Evolutionary conservation across 1,140 invertebrate genomes (phyloP).

Genomic region (Venustaconcha ellipsiformis): DNA sequence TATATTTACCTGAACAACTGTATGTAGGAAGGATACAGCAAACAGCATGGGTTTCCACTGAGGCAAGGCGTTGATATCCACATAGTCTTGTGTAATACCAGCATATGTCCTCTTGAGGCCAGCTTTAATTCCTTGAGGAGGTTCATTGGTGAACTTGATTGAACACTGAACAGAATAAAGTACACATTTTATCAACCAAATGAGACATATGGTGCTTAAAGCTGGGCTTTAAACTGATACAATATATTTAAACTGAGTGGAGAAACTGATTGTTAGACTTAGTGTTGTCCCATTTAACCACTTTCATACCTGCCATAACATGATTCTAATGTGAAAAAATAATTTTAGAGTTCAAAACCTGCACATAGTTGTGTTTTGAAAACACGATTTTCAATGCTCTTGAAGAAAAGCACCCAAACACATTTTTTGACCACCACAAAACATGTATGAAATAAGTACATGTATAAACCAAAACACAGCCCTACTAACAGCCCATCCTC

Average conservation of each 20-base stretch:
- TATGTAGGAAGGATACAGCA: conserved; percentile 87
- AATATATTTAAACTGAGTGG: not conserved
- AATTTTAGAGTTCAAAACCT: too few species aligned
- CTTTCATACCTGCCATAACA: too few species aligned
- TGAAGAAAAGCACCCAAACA: too few species aligned
- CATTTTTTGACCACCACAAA: too few species aligned
- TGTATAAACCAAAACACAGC: too few species aligned
- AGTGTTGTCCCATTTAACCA: too few species aligned
- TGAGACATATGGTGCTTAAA: not conserved
- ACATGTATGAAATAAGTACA: too few species aligned
- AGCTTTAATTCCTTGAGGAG: conserved; percentile 68
- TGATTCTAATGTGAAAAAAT: too few species aligned
- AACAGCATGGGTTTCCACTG: conserved; percentile 95
- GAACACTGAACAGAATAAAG: conserved; percentile 45
- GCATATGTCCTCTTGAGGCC: conserved; percentile 67
- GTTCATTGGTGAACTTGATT: conserved; percentile 69
- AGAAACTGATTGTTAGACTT: too few species aligned
- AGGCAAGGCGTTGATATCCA: conserved; percentile 57
- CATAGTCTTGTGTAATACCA: conserved; percentile 59
- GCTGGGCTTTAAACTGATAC: not conserved
- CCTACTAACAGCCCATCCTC: too few species aligned
- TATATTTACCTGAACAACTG: conserved; percentile 70
- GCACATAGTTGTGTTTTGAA: too few species aligned
- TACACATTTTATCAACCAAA: not conserved
- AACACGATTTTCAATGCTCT: too few species aligned